These are phyloP conservation scores for Piliocolobus tephrosceles DNA, from an alignment of 2,113 vertebrate genomes.

Conservation along the genomic window DNA sequence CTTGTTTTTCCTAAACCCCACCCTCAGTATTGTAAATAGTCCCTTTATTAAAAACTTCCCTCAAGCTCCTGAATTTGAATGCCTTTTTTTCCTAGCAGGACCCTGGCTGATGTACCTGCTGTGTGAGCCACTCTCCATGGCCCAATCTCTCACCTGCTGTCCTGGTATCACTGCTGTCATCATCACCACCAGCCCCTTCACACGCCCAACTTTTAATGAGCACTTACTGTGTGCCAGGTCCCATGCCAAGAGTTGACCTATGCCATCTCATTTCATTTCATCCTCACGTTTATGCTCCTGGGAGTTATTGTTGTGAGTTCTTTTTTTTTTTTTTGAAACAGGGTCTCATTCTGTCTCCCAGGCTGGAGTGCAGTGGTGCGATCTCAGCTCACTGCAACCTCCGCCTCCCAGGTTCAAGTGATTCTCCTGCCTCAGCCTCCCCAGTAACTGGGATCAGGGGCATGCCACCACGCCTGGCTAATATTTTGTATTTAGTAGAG, in stretches of 20 bases:
- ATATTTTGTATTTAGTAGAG: not conserved
- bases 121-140: not conserved
- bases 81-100: not conserved
- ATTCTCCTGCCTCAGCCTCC: not conserved
- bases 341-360: not conserved
- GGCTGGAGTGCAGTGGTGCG: no score
- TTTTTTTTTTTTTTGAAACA: not conserved
- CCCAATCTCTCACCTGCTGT: not conserved
- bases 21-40: not conserved
- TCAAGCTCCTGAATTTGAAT: not conserved
- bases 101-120: not conserved
- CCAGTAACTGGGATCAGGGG: not conserved
- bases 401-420: not conserved
- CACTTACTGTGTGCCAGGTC: not conserved
- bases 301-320: not conserved
- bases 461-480: not conserved
- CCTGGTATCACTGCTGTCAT: rapidly evolving
- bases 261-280: not conserved
- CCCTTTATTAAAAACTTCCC: not conserved
- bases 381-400: no score
- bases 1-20: not conserved
- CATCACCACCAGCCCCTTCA: not conserved
- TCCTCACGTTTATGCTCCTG: not conserved
- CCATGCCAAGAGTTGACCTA: not conserved
- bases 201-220: not conserved